Conservation (phyloP, 2,797 vertebrate genomes). For the Mallotus villosus region DNA sequence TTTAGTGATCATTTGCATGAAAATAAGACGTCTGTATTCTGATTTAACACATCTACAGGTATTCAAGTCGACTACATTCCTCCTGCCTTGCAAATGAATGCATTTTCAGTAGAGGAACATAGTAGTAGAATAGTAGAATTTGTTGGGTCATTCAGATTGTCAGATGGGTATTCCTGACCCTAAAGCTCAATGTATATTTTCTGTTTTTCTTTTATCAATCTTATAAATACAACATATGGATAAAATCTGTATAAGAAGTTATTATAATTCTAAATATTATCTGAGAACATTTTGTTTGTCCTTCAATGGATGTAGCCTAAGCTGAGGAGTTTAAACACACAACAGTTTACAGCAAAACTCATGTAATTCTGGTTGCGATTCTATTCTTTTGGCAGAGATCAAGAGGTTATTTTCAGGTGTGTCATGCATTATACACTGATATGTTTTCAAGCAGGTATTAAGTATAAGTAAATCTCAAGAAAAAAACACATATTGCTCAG, state of each 20-base stretch:
- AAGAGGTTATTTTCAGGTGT: slow-evolving; percentile 56
- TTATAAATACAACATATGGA: background rate
- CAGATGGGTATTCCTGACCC: too few relatives aligned
- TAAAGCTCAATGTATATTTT: too few relatives aligned
- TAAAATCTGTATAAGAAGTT: background rate
- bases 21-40: too few relatives aligned
- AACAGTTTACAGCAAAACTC: slow-evolving; percentile 5
- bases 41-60: too few relatives aligned
- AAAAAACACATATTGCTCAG: slow-evolving; percentile 10
- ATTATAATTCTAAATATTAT: slow-evolving; percentile 16
- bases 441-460: slow-evolving; percentile 7
- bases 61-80: too few relatives aligned
- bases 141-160: too few relatives aligned
- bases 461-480: slow-evolving; percentile 2
- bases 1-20: too few relatives aligned
- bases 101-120: too few relatives aligned
- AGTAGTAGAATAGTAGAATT: too few relatives aligned
- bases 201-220: background rate
- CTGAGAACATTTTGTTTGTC: slow-evolving; percentile 37
- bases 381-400: slow-evolving; percentile 56
- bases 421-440: slow-evolving; percentile 21
- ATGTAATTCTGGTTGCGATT: slow-evolving; percentile 53
- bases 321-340: background rate
- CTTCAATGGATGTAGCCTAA: background rate
- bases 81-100: too few relatives aligned